These are phyloP conservation scores for Cosmia trapezina DNA, from an alignment of 2,888 invertebrate species.

Conservation along the genomic window DNA sequence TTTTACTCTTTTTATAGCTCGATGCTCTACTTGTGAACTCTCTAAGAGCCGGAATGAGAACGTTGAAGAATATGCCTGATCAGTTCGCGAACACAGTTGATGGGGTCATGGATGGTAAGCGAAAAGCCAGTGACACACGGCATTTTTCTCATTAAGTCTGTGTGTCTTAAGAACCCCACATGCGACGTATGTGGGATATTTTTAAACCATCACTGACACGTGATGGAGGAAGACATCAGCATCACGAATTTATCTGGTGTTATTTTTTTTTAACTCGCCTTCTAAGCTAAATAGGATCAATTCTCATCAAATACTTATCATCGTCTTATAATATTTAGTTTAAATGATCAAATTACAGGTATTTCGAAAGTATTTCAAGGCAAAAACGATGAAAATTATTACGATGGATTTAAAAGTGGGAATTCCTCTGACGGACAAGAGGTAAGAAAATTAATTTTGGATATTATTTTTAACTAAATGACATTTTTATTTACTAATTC, in stretches of 20 bases:
- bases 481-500: not conserved
- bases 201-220: not conserved
- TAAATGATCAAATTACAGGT: conserved; percentile 71
- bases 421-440: conserved; percentile 84
- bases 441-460: conserved; percentile 68
- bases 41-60: conserved; percentile 95
- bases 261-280: not conserved
- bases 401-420: conserved; percentile 80
- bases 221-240: not conserved
- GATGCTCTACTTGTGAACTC: conserved; percentile 94
- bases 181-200: not conserved
- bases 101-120: conserved; percentile 94
- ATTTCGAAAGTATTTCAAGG: conserved; percentile 94
- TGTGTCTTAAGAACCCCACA: too few relatives aligned
- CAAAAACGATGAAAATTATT: conserved; percentile 81
- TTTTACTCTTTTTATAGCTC: conserved; percentile 81
- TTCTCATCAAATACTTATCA: too few relatives aligned
- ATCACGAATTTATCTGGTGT: not conserved
- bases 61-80: conserved; percentile 97
- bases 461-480: not conserved
- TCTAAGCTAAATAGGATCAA: too few relatives aligned
- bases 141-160: not conserved
- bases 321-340: too few relatives aligned
- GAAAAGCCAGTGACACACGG: not conserved
- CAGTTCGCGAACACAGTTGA: conserved; percentile 96